Evolutionary conservation across 1,140 invertebrate genomes (phyloP), one percentile per base, ranked within the genome.

Genomic region (Epicauta chinensis): DNA sequence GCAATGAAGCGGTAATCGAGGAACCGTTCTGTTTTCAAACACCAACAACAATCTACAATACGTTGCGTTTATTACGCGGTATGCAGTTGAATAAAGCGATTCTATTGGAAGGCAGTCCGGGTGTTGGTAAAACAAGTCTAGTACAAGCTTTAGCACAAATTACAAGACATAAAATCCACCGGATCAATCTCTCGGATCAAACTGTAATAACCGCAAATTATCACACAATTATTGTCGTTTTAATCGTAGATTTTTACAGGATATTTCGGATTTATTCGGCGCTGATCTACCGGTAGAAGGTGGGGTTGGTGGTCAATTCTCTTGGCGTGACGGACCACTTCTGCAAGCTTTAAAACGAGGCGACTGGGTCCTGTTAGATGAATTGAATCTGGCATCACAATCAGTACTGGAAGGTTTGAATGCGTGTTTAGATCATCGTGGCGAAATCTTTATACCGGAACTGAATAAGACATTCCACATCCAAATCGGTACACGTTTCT

Each of bases 171-270:
- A 77, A 77, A 62, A 77, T 98, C 6, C 83, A 95, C 11, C 75
- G 97, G 32, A 94, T 99, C 37, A 99, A 99, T 80, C 77, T 99
- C 10, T 98, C 95, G 35, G 97, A 99, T 67, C 97, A 99, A 77
- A 99, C 97, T n/a, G n/a, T n/a, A n/a, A n/a, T n/a, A n/a, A n/a
- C 0, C n/a, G 88, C 90, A 75, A 77, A 78, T n/a, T 11, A 44
- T 32, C 15, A 7, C 15, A 10, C 30, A 11, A 3, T 12, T 14
- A 10, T 36, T 14, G 6, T 3, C 7, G 31, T 32, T 46, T 34
- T 13, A 35, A n/a, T n/a, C n/a, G n/a, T n/a, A n/a, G n/a, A 34
- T 56, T 13, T 56, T 66, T 69, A 35, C 65, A 89, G 87, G 97
- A 99, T 75, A 82, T 98, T 39, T 91, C 89, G 13, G 97, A 99